Evolutionary conservation across 2,113 vertebrate species (phyloP), one percentile per base, ranked within the genome.

Genomic region (Ancistrus triradiatus): DNA sequence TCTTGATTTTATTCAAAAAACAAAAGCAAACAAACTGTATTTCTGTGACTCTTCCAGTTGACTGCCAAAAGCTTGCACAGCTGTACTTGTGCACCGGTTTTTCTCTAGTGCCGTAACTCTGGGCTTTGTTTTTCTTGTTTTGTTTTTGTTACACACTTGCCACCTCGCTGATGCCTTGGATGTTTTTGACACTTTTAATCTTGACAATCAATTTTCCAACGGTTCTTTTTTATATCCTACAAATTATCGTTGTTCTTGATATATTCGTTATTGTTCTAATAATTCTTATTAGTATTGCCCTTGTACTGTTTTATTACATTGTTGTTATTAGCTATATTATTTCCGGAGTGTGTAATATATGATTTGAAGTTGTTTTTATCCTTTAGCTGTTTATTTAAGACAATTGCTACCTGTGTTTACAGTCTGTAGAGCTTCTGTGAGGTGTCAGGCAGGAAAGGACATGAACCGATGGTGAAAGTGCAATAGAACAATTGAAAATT

Each of bases 151-250:
- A 71, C 59, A 43, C 78, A 71, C 44, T 40, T 4, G 53, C 59
- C 46, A 63, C 63, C 55, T 68, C 25, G 80, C 83, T 69, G 65
- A 80, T 84, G 85, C 84, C 82, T 88, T 87, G 66, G 78, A 81
- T 85, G 84, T 85, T 84, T 74, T 73, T 60, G 77, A 75, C 78
- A 78, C 73, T 82, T 86, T 87, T 82, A 81, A 86, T 82, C 74
- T 77, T 44, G 85, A 88, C 86, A 89, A 88, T 88, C 85, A 83
- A 77, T 88, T 85, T 88, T 81, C 82, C 83, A 85, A 80, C 76
- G 55, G 37, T 58, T 51, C 31, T 47, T 80, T 78, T 70, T 74
- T 72, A 70, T 76, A 80, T 64, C 46, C 69, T 58, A 68, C 17
- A 75, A 52, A 69, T 72, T 70, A 79, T 77, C 69, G 66, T 68